Percentiles rank a stretch among this genome's conserved stretches.
These are phyloP conservation scores for Nomada hirtipes DNA, from an alignment of 2,888 invertebrate genomes.

Conservation along the genomic window DNA sequence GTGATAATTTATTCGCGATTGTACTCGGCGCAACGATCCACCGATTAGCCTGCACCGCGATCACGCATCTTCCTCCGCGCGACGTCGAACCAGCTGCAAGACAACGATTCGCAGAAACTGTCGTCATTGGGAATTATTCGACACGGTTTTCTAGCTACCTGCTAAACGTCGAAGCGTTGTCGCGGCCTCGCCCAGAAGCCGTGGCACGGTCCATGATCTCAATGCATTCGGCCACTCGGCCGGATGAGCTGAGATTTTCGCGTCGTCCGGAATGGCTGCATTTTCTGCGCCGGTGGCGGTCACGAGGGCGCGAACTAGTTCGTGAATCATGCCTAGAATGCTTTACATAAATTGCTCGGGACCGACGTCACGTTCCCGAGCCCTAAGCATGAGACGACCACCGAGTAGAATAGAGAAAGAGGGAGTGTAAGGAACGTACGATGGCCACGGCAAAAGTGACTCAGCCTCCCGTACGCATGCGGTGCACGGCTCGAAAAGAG, in stretches of 20 bases:
- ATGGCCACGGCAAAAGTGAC: conserved; percentile 60
- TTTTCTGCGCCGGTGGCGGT: conserved; percentile 79
- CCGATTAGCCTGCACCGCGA: conserved; percentile 2
- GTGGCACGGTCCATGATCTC: not conserved
- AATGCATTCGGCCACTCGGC: not conserved
- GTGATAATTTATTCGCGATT: conserved; percentile 32
- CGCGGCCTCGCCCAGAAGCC: too few species aligned
- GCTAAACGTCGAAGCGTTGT: too few species aligned
- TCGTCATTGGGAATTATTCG: too few species aligned
- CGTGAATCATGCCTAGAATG: conserved; percentile 83
- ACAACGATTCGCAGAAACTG: too few species aligned
- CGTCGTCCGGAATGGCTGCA: conserved; percentile 61
- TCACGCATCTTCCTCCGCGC: not conserved
- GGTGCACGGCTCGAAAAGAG: conserved; percentile 42
- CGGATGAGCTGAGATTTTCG: conserved; percentile 49
- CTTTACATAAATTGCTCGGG: conserved; percentile 82
- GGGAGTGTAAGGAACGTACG: conserved; percentile 47
- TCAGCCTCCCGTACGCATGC: conserved; percentile 61
- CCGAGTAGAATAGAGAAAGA: conserved; percentile 24
- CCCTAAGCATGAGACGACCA: conserved; percentile 54
- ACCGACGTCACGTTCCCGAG: conserved; percentile 73
- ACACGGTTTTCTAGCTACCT: too few species aligned
- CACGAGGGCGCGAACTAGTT: conserved; percentile 83
- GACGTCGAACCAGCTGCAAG: too few species aligned
- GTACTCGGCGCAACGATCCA: conserved; percentile 21